These are phyloP conservation scores for Tiphia femorata DNA, from an alignment of 2,888 invertebrate genomes.

Conservation along the genomic window DNA sequence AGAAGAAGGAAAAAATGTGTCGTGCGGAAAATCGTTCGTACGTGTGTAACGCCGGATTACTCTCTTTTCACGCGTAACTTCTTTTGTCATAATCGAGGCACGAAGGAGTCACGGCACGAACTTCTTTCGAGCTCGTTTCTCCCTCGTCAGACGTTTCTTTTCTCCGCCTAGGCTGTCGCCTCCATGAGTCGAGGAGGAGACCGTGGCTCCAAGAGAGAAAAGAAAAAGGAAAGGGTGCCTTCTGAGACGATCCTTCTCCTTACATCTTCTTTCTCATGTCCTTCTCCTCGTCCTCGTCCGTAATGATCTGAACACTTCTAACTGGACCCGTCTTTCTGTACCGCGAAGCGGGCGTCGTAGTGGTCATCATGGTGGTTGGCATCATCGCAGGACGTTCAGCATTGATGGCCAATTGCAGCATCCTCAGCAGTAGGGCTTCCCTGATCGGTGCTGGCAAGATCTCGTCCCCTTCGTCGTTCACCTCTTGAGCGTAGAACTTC, in stretches of 20 bases:
- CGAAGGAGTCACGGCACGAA: too few relatives aligned
- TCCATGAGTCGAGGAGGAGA: too few relatives aligned
- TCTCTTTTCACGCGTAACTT: too few relatives aligned
- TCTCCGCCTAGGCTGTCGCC: too few relatives aligned
- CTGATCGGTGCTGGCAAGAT: slow-evolving; percentile 79
- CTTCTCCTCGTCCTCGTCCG: slow-evolving; percentile 72
- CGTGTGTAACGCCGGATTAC: too few relatives aligned
- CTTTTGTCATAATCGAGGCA: too few relatives aligned
- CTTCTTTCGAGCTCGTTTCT: too few relatives aligned
- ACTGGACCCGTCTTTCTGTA: slow-evolving; percentile 72
- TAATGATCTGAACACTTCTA: slow-evolving; percentile 80
- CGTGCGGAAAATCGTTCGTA: slow-evolving; percentile 41
- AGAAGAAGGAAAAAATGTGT: too few relatives aligned
- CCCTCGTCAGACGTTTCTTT: too few relatives aligned
- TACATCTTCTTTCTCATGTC: slow-evolving; percentile 59
- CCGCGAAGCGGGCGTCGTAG: slow-evolving; percentile 62
- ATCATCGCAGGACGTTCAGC: slow-evolving; percentile 69
- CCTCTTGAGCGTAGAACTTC: slow-evolving; percentile 57
- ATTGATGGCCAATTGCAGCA: slow-evolving; percentile 81
- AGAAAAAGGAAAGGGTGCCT: too few relatives aligned
- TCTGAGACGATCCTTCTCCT: slow-evolving; percentile 1
- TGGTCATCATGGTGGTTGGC: slow-evolving; percentile 65
- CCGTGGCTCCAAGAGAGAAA: too few relatives aligned
- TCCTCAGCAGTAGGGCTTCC: slow-evolving; percentile 79
- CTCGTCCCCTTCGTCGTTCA: slow-evolving; percentile 71